Percentiles rank a stretch among this genome's conserved stretches.
These are phyloP conservation scores for Cenopis cana DNA, from an alignment of 2,888 invertebrate genomes.

Conservation along the genomic window DNA sequence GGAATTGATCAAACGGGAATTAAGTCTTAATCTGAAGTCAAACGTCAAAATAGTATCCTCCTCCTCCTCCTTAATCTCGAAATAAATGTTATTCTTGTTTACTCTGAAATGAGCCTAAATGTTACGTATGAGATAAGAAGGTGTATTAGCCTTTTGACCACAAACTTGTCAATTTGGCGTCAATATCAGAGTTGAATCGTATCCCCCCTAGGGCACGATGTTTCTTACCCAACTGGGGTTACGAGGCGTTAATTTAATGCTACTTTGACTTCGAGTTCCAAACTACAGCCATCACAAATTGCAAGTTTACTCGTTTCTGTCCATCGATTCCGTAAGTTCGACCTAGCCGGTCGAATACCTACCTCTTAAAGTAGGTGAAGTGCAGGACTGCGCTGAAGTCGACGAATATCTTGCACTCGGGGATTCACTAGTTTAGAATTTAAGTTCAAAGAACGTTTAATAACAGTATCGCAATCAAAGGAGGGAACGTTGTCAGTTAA, in stretches of 20 bases:
- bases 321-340: conserved; percentile 26
- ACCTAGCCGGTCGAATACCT: neutral
- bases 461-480: neutral
- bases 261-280: conserved; percentile 6
- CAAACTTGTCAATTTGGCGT: neutral
- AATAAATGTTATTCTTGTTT: too few species aligned
- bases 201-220: neutral
- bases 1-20: too few species aligned
- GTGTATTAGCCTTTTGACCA: neutral
- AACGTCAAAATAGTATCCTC: too few species aligned
- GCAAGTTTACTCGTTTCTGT: conserved; percentile 25
- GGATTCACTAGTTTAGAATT: neutral
- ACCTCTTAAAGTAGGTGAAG: neutral
- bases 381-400: neutral
- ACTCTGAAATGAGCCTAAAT: too few species aligned
- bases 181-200: neutral
- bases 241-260: conserved; percentile 19
- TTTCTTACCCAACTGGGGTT: conserved; percentile 4
- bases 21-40: too few species aligned
- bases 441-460: neutral
- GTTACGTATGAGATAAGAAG: neutral
- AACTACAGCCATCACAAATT: conserved; percentile 19
- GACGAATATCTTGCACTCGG: conserved; percentile 17
- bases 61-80: too few species aligned
- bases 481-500: neutral